phyloP scores from a whole-genome alignment of 2,888 invertebrate genomes.

The Scaptomyza tumidula region DNA sequence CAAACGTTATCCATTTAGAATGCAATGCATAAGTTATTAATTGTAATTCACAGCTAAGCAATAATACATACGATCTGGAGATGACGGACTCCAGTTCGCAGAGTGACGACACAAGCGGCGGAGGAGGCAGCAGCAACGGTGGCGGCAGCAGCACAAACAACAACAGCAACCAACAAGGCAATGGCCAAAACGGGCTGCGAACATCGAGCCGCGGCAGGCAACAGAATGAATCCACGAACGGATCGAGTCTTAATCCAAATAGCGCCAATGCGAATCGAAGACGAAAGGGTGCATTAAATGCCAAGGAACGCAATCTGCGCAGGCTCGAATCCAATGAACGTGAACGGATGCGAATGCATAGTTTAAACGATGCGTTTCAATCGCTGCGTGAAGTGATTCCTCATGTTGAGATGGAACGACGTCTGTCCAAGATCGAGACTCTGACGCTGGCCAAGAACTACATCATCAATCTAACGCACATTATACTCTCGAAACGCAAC shows the following conservation, averaged over 20 bases:
- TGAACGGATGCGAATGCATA: conserved; percentile 96
- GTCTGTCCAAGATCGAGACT: conserved; percentile 94
- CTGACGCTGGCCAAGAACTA: conserved; percentile 95
- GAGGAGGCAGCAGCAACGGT: conserved; percentile 83
- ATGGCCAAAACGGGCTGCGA: conserved; percentile 45
- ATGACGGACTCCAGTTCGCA: conserved; percentile 85
- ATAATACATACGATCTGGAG: conserved; percentile 84
- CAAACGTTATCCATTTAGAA: not conserved
- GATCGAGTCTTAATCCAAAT: conserved; percentile 24
- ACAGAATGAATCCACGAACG: conserved; percentile 23
- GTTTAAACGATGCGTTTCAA: conserved; percentile 95
- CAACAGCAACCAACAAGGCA: conserved; percentile 50
- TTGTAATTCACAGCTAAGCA: conserved; percentile 77
- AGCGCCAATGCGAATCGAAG: conserved; percentile 85
- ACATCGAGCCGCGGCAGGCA: conserved; percentile 81
- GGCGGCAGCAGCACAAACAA: conserved; percentile 78
- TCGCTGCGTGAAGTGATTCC: conserved; percentile 93
- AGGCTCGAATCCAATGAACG: conserved; percentile 95
- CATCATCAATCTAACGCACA: conserved; percentile 94
- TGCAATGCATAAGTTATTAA: not conserved
- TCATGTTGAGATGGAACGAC: conserved; percentile 92
- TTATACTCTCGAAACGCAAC: conserved; percentile 91
- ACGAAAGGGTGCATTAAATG: conserved; percentile 91
- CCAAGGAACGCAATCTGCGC: conserved; percentile 93
- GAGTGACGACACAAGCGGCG: conserved; percentile 84